A percentile compares a stretch with the other conserved stretches of the same genome.
Conservation (phyloP, 64 coral and sea anemone genomes). For the Actinia tenebrosa region DNA sequence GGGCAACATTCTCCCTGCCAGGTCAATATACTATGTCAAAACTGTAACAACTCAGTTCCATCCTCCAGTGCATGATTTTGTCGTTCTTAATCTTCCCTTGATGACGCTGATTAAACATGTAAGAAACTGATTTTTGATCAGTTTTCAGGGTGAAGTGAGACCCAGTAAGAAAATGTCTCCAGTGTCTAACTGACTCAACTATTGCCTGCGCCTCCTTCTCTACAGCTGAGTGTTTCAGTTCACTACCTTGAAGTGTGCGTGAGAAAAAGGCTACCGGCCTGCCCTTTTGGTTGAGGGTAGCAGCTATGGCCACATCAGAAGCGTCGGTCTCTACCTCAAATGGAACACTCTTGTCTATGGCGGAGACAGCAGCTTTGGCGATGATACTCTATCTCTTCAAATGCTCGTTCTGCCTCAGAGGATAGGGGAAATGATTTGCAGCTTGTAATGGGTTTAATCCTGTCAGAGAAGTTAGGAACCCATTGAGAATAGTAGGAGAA, state of each 20-base stretch:
- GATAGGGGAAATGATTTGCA: conserved; percentile 45
- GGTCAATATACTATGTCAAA: conserved; percentile 38
- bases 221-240: conserved; percentile 31
- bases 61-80: conserved; percentile 26
- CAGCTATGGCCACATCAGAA: conserved; percentile 30
- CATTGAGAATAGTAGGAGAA: conserved; percentile 62
- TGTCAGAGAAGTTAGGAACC: conserved; percentile 44
- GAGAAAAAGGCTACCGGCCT: conserved; percentile 66
- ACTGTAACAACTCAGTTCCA: conserved; percentile 27
- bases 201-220: conserved; percentile 64
- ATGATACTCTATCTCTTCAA: conserved; percentile 28
- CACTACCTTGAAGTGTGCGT: conserved; percentile 42
- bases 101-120: conserved; percentile 30
- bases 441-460: conserved; percentile 21
- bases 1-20: conserved; percentile 29
- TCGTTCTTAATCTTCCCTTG: conserved; percentile 44
- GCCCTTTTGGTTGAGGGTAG: conserved; percentile 46
- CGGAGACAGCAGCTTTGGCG: conserved; percentile 25
- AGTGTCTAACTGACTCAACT: conserved; percentile 44
- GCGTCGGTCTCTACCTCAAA: conserved; percentile 57
- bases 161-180: conserved; percentile 51
- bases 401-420: background rate
- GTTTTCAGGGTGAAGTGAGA: background rate
- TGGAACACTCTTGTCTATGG: conserved; percentile 24
- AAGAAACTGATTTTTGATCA: conserved; percentile 43